These are phyloP conservation scores for Oryctolagus cuniculus DNA, from an alignment of 2,113 vertebrate genomes.

Conservation along the genomic window DNA sequence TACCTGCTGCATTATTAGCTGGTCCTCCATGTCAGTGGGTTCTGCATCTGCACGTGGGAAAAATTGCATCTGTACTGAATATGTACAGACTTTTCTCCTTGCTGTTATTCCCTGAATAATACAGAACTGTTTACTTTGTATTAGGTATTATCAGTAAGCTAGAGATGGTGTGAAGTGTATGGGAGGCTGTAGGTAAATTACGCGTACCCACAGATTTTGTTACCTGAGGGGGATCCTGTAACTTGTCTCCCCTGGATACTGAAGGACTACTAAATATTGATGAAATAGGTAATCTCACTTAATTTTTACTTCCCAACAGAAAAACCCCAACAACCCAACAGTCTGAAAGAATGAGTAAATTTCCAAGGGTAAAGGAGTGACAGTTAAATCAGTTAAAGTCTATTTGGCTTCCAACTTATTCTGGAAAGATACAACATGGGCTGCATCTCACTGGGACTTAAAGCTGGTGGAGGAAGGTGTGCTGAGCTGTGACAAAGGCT, in stretches of 20 bases:
- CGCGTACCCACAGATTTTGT: too few species aligned
- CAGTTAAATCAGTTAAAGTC: not conserved
- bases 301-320: not conserved
- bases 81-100: too few species aligned
- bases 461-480: not conserved
- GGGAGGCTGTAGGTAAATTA: too few species aligned
- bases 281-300: not conserved
- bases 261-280: not conserved
- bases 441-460: not conserved
- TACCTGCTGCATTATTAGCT: not conserved
- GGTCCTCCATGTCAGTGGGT: too few species aligned
- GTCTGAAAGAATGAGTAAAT: not conserved
- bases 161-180: too few species aligned
- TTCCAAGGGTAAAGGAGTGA: slow-evolving; percentile 18
- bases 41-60: too few species aligned
- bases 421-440: not conserved
- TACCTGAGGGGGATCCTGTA: too few species aligned
- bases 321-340: not conserved
- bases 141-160: too few species aligned
- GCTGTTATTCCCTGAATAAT: too few species aligned
- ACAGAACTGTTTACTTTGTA: too few species aligned
- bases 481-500: not conserved
- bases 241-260: too few species aligned
- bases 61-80: too few species aligned
- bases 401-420: slow-evolving; percentile 16